phyloP scores from a whole-genome alignment of 37 sponge, comb jelly and placozoan genomes.

The Ianthella basta region DNA sequence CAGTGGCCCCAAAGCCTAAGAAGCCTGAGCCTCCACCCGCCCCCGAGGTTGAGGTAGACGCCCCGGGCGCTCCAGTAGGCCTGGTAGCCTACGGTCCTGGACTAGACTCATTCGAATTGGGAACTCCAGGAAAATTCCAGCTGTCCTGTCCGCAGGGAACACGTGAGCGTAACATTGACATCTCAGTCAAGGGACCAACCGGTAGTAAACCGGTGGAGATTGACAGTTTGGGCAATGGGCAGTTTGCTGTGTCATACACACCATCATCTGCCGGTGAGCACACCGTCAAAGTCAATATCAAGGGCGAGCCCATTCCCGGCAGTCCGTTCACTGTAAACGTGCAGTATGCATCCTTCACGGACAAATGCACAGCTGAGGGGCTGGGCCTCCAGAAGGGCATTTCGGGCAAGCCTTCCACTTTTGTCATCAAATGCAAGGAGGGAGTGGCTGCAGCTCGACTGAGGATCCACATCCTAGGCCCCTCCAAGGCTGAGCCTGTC shows the following conservation, averaged over 20 bases:
- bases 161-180: conserved; percentile 56
- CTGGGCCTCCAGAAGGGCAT: conserved; percentile 72
- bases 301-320: conserved; percentile 72
- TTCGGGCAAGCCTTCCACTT: conserved; percentile 65
- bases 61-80: conserved; percentile 30
- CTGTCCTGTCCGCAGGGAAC: conserved; percentile 67
- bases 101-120: conserved; percentile 77
- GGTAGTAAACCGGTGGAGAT: conserved; percentile 74
- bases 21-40: conserved; percentile 44
- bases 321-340: conserved; percentile 79
- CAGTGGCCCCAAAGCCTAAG: conserved; percentile 24
- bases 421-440: conserved; percentile 60
- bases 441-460: conserved; percentile 75
- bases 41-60: neutral
- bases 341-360: conserved; percentile 80
- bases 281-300: conserved; percentile 66
- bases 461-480: conserved; percentile 77
- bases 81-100: conserved; percentile 77
- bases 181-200: conserved; percentile 67
- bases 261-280: conserved; percentile 83
- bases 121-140: conserved; percentile 70
- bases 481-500: conserved; percentile 89
- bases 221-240: conserved; percentile 71
- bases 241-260: conserved; percentile 73
- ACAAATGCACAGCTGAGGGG: conserved; percentile 80